phyloP scores from a whole-genome alignment of 2,113 vertebrate genomes.

The Tragulus kanchil region DNA sequence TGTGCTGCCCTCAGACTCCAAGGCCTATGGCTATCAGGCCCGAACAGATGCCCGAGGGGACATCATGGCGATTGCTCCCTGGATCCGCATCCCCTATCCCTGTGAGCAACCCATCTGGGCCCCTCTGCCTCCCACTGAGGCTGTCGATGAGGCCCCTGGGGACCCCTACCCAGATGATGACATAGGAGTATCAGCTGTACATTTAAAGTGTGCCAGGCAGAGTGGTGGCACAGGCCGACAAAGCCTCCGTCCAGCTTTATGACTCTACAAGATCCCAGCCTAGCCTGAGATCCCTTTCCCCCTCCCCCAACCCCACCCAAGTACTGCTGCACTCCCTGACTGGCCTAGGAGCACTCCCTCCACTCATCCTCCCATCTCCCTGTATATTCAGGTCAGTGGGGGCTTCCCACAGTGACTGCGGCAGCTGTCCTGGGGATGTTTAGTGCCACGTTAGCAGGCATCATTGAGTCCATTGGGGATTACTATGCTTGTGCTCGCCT shows the following conservation, averaged over 20 bases:
- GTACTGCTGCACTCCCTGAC: neutral
- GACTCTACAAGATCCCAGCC: neutral
- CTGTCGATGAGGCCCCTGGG: neutral
- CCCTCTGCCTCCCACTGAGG: neutral
- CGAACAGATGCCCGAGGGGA: slow-evolving; percentile 96
- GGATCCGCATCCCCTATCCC: slow-evolving; percentile 97
- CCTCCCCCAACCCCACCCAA: neutral
- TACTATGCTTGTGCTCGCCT: slow-evolving; percentile 98
- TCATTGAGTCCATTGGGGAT: slow-evolving; percentile 98
- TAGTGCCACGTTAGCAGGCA: slow-evolving; percentile 95
- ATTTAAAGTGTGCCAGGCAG: neutral
- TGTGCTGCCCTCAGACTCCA: slow-evolving; percentile 89
- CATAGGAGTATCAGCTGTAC: neutral
- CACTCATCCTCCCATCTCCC: neutral
- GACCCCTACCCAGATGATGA: neutral
- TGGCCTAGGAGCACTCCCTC: neutral
- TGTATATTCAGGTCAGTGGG: slow-evolving; percentile 94
- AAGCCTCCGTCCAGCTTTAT: neutral
- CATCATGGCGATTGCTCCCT: slow-evolving; percentile 93
- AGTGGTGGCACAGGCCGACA: neutral
- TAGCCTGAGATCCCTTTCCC: neutral
- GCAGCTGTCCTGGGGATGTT: slow-evolving; percentile 98
- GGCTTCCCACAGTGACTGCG: slow-evolving; percentile 94
- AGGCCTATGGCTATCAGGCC: slow-evolving; percentile 93
- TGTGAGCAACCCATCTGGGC: slow-evolving; percentile 89